Conservation (phyloP, 2,797 vertebrate species). For the Clarias platycephalus region DNA sequence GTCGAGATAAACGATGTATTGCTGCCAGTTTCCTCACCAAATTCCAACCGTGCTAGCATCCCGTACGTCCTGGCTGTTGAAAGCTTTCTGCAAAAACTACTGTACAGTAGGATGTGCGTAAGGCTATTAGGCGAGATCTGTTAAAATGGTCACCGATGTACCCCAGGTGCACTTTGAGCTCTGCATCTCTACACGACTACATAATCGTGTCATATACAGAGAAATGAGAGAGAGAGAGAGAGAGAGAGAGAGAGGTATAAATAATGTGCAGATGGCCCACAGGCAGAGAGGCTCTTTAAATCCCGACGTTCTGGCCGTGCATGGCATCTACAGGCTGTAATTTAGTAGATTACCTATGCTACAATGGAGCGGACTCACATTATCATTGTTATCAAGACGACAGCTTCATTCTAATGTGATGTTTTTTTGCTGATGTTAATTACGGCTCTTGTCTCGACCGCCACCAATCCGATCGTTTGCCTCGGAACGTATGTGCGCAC, state of each 20-base stretch:
- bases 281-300: slow-evolving; percentile 28
- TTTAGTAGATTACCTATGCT: slow-evolving; percentile 49
- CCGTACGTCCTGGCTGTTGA: neutral
- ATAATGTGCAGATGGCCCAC: slow-evolving; percentile 3
- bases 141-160: neutral
- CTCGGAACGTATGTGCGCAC: slow-evolving; percentile 17
- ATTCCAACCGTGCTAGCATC: neutral
- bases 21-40: slow-evolving; percentile 1
- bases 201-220: neutral
- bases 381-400: slow-evolving; percentile 53
- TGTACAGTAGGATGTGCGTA: neutral
- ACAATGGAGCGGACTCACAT: slow-evolving; percentile 43
- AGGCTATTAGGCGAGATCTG: neutral
- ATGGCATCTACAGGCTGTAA: slow-evolving; percentile 43
- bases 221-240: neutral
- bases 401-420: slow-evolving; percentile 50
- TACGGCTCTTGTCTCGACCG: slow-evolving; percentile 49
- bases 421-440: slow-evolving; percentile 57
- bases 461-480: slow-evolving; percentile 57
- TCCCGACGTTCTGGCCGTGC: slow-evolving; percentile 8
- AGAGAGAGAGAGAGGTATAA: neutral
- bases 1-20: neutral
- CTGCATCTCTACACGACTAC: too few relatives aligned
- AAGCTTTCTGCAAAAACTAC: neutral
- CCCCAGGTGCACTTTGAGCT: neutral